phyloP scores from a whole-genome alignment of 2,888 invertebrate species.

The Siphlonurus alternatus region DNA sequence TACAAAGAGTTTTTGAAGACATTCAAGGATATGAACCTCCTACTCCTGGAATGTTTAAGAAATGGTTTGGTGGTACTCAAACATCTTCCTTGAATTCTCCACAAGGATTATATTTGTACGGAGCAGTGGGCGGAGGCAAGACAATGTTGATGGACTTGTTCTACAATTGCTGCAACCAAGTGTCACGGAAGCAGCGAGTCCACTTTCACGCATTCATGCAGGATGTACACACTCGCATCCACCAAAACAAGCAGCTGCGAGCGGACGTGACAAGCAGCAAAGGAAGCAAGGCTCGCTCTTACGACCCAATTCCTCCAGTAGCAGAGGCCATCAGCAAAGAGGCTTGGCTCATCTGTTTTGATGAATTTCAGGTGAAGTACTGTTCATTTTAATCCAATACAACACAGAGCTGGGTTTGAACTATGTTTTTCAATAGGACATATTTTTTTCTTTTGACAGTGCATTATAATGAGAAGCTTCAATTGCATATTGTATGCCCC shows the following conservation, averaged over 20 bases:
- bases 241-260: constrained; percentile 55
- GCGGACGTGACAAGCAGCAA: constrained; percentile 29
- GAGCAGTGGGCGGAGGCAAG: constrained; percentile 90
- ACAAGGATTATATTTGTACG: constrained; percentile 74
- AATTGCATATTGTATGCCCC: no score
- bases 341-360: constrained; percentile 90
- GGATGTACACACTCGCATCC: constrained; percentile 81
- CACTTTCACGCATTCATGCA: constrained; percentile 98
- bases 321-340: constrained; percentile 71
- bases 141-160: constrained; percentile 99
- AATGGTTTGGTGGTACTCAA: constrained; percentile 19
- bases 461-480: no score
- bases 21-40: constrained; percentile 40
- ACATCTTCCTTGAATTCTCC: constrained; percentile 28
- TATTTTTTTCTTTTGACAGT: no score
- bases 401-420: no score
- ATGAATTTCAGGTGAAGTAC: constrained; percentile 77
- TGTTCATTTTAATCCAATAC: not conserved
- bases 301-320: constrained; percentile 90
- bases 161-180: constrained; percentile 51
- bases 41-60: constrained; percentile 27
- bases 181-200: constrained; percentile 50
- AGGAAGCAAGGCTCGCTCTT: constrained; percentile 44
- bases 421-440: no score
- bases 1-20: constrained; percentile 52